Evolutionary conservation across 2,113 vertebrate genomes (phyloP), one percentile per base, ranked within the genome.

Genomic region (Proteles cristata): DNA sequence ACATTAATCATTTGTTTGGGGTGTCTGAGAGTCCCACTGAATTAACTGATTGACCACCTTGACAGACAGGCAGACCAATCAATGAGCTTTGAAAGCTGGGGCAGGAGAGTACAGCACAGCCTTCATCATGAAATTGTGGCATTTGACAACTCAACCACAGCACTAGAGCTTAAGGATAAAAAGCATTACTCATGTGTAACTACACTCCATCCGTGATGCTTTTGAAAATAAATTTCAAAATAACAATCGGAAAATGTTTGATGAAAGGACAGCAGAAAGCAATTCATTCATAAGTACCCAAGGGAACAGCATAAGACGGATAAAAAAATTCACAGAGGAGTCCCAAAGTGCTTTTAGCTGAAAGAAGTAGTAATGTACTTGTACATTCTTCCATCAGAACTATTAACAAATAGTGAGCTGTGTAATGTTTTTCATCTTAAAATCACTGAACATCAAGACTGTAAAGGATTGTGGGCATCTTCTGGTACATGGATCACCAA

Each of bases 221-320:
- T 23, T 74, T 55, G 83, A 87, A n/a, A 55, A 68, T 53, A 39
- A 92, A 90, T 77, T 94, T 96, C 73, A 88, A 86, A 96, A 90
- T 50, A 83, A 83, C 39, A 79, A 69, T 48, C 69, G 48, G 69
- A 77, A 96, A 94, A 79, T 5, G 53, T 61, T 39, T 45, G 45
- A 83, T 48, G 10, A 82, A 91, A 77, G 85, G 77, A 87, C 4
- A 74, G 79, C 17, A 58, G 21, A 74, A 31, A 91, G 55, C 28
- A 84, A 63, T 88, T 81, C 48, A 88, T 15, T 84, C 33, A 53
- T 80, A 91, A 88, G 87, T 73, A 74, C 69, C 77, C 63, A 53
- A 50, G 55, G 9, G 33, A 66, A 31, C 61, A 69, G 48, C 25
- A 55, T 26, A 80, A 88, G 31, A 81, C n/a, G 16, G 58, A 92